Base-by-base conservation (phyloP, 1,140 invertebrate genomes). In the Leptoteleia sp. region DNA sequence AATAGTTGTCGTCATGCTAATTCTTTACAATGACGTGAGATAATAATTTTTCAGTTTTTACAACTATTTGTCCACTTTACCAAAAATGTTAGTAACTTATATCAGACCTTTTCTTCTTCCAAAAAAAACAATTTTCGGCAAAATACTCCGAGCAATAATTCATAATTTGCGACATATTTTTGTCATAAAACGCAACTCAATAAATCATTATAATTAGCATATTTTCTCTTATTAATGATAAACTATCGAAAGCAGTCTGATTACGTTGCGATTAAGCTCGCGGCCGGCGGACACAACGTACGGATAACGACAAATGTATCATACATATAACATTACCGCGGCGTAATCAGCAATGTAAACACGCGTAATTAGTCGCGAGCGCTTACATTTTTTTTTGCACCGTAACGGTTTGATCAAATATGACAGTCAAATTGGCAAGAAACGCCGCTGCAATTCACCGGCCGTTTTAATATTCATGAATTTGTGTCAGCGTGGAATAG, bases 401-500 rank as follows among this genome's bases (percentile, higher is more conserved):
- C 17, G 38, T 15, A 38, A 54, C 35, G 19, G 35, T 54, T 54
- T 38, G 19, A 54, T 38, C 13, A 38, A 54, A 27, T 38, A 38
- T 25, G 22, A 16, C 12, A 54, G 19, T 38, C 38, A 54, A 54
- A 54, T 50, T 5, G 19, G 11, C 17, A n/a, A 22, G n/a, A 19
- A 50, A 16, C 13, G 11, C 12, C 6, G 11, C 35, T 4, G 15
- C 5, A 52, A 35, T 35, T 52, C 12, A 25, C 47, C 29, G 16
- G 5, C n/a, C 17, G 31, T 35, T 50, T 35, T 35, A 50, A 33
- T 35, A 50, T 50, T 17, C 31, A 50, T 50, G 16, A 35, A 50
- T 31, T 50, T 50, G 16, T 50, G 27, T 17, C 45, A 48, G 13
- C 27, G 15, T 48, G 19, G 42, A 25, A 45, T 45, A 45, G 27